These are phyloP conservation scores for Hirtodrosophila alboralis DNA, from an alignment of 2,888 invertebrate genomes.

Conservation along the genomic window DNA sequence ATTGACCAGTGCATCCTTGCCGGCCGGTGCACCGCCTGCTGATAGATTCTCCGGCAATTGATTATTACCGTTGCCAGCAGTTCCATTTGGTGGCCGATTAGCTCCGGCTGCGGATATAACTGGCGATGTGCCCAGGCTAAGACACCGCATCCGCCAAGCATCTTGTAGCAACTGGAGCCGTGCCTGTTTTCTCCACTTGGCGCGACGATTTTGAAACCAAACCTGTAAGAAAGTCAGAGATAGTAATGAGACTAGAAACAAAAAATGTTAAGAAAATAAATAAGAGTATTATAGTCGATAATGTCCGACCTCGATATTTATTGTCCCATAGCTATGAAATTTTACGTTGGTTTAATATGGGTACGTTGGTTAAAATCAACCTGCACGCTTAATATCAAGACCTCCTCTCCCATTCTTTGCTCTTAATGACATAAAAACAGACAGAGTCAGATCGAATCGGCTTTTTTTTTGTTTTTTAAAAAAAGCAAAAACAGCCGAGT, in stretches of 20 bases:
- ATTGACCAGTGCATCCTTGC: slow-evolving; percentile 48
- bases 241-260: not conserved
- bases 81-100: slow-evolving; percentile 34
- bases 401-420: too few species aligned
- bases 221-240: slow-evolving; percentile 86
- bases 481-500: too few species aligned
- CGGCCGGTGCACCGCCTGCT: slow-evolving; percentile 46
- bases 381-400: too few species aligned
- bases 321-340: too few species aligned
- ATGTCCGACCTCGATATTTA: too few species aligned
- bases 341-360: too few species aligned
- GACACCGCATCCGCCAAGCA: slow-evolving; percentile 95
- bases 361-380: too few species aligned
- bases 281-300: too few species aligned
- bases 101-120: slow-evolving; percentile 85
- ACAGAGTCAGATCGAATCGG: too few species aligned
- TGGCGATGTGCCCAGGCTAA: slow-evolving; percentile 88
- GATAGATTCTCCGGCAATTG: slow-evolving; percentile 81
- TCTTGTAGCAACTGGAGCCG: slow-evolving; percentile 93
- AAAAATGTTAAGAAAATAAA: too few species aligned
- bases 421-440: too few species aligned
- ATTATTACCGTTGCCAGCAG: slow-evolving; percentile 54
- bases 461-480: too few species aligned
- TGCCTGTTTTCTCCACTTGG: slow-evolving; percentile 96
- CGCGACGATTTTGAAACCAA: slow-evolving; percentile 96